phyloP scores from a whole-genome alignment of 2,113 vertebrate species.

The Raja brachyura region DNA sequence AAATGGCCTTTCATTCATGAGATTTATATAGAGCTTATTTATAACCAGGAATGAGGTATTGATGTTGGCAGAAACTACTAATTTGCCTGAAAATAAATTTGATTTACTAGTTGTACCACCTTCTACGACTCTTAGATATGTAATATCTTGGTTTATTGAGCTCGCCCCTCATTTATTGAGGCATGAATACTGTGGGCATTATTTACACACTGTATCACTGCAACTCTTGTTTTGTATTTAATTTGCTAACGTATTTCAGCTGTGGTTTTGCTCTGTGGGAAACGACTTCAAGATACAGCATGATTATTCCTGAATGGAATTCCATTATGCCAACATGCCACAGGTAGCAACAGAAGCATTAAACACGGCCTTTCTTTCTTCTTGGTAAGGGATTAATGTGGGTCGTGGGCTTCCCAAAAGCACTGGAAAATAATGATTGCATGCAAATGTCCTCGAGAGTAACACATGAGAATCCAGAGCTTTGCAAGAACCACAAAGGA shows the following conservation, averaged over 20 bases:
- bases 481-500: no score
- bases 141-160: neutral
- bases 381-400: no score
- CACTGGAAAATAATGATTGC: no score
- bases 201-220: neutral
- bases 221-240: neutral
- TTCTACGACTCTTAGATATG: neutral
- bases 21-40: neutral
- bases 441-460: no score
- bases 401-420: no score
- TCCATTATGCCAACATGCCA: neutral
- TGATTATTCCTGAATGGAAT: neutral
- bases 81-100: neutral
- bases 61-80: neutral
- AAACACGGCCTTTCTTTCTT: no score
- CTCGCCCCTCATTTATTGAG: neutral
- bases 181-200: neutral
- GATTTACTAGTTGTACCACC: neutral
- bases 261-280: neutral
- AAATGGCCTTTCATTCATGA: neutral
- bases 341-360: no score
- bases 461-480: no score
- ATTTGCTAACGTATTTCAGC: neutral
- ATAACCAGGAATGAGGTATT: neutral
- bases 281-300: neutral